phyloP scores from a whole-genome alignment of 2,113 vertebrate species.

The Meles meles region DNA sequence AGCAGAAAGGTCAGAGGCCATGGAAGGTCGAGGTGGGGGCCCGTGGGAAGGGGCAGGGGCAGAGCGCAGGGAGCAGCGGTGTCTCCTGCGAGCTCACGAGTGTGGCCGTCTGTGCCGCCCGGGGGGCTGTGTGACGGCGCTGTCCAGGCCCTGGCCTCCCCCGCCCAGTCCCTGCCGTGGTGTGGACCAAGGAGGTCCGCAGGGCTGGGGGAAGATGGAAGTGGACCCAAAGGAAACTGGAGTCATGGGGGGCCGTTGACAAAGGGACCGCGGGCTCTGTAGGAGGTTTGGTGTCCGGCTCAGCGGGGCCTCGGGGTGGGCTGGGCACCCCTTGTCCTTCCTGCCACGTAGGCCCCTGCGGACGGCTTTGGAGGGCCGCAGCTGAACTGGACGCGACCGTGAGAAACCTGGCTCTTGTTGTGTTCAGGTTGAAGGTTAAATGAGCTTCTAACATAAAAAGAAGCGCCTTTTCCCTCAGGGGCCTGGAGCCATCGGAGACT shows the following conservation, averaged over 20 bases:
- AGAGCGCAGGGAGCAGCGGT: neutral
- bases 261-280: accelerated
- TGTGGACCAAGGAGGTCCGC: neutral
- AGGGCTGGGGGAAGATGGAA: accelerated
- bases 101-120: accelerated
- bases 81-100: neutral
- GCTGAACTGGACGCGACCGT: neutral
- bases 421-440: neutral
- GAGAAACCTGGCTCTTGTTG: neutral
- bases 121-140: accelerated
- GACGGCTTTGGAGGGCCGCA: neutral
- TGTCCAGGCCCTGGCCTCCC: no score
- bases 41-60: no score
- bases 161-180: accelerated
- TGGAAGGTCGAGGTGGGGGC: accelerated
- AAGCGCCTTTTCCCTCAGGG: neutral
- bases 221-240: no score
- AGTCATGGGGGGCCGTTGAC: neutral
- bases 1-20: neutral
- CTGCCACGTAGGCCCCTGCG: accelerated
- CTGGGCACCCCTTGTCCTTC: neutral
- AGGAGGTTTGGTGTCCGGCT: accelerated
- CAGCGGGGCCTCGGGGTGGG: accelerated
- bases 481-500: no score
- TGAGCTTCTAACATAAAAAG: neutral